A percentile compares a stretch with the other conserved stretches of the same genome.
Conservation (phyloP, 2,113 vertebrate genomes). For the Uria lomvia region DNA sequence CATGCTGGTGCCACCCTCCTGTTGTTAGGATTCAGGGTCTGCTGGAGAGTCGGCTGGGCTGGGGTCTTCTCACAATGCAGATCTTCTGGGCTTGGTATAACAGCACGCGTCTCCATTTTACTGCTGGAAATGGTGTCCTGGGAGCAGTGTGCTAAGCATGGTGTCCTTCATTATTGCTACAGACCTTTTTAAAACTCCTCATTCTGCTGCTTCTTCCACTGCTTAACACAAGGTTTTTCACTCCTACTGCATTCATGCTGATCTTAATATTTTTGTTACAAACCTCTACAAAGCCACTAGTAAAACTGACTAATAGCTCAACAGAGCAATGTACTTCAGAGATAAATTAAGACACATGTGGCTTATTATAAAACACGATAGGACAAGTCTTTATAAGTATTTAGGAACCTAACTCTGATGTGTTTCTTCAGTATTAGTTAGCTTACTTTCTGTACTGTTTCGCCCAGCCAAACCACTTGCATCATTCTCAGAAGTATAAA, state of each 20-base stretch:
- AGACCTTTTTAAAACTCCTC: background rate
- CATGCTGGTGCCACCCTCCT: background rate
- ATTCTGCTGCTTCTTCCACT: background rate
- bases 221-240: background rate
- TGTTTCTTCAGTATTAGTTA: background rate
- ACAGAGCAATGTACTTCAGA: background rate
- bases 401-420: background rate
- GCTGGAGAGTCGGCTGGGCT: background rate
- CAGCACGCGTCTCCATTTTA: accelerated
- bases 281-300: background rate
- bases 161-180: background rate
- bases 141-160: background rate
- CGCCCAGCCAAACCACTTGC: background rate
- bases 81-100: background rate
- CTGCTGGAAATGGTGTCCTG: background rate
- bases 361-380: background rate
- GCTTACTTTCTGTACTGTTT: background rate
- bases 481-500: background rate
- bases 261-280: background rate
- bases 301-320: background rate
- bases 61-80: background rate
- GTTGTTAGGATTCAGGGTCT: background rate
- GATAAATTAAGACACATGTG: background rate
- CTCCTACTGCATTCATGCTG: background rate
- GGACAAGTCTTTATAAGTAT: background rate